Evolutionary conservation across 1,140 invertebrate species (phyloP), one percentile per base, ranked within the genome.

Genomic region (Tenebrio molitor): DNA sequence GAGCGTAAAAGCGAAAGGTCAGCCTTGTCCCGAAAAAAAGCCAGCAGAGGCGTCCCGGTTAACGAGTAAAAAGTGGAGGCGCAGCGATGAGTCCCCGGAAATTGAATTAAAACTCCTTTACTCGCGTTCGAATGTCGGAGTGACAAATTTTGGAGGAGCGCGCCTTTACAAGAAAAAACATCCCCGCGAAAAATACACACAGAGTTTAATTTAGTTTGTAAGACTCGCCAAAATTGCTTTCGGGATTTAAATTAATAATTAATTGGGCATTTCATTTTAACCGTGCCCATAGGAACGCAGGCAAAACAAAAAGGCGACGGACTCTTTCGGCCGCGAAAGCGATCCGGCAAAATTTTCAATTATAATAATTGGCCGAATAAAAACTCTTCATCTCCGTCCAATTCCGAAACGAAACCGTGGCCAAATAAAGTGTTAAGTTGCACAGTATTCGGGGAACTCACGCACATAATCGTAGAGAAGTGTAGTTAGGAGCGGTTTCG

Each of bases 381-480:
- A 58, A 58, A 58, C 21, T 58, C 21, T 39, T 39, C 36, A 12
- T 33, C 36, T 39, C n/a, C 2, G 36, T 29, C 21, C 21, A 50
- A 50, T 50, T 17, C 17, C 15, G 1, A 17, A 29, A 12, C 36
- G 5, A 39, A 25, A 25, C 23, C 25, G 25, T 29, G 41, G 41
- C 41, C 63, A 19, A 65, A 42, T 65, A 65, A 65, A 65, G 63
- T 39, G 63, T 41, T 65, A 65, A 65, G 39, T 39, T 65, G 33
- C 39, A 41, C 34, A 65, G 63, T 33, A 42, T 65, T 65, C 16
- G 1, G 34, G 16, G 34, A 65, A 21, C 63, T 58, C 50, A 29
- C 50, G 50, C 50, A 29, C 21, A 65, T 66, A 66, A 42, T 66
- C 64, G 64, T 33, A 41, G 34, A 19, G 63, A 39, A 66, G 41